These are phyloP conservation scores for Beroe ovata DNA, from an alignment of 37 sponge, comb jelly and placozoan genomes.

Conservation along the genomic window DNA sequence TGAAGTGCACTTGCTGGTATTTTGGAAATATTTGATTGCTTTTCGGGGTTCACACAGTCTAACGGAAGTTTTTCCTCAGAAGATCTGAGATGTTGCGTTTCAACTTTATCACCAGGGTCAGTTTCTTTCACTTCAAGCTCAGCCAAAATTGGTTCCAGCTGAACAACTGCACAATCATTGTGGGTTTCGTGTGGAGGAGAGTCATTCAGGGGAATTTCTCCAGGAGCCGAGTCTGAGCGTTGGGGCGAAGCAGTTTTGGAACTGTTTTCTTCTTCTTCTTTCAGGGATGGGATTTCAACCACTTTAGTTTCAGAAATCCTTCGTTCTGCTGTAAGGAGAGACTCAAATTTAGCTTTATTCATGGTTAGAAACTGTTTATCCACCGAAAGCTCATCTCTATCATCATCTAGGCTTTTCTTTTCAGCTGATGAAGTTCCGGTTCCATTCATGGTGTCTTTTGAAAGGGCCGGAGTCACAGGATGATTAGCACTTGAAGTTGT, in stretches of 20 bases:
- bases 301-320: background rate
- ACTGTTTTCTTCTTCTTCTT: background rate
- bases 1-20: background rate
- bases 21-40: background rate
- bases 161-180: too few relatives aligned
- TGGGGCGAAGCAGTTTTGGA: background rate
- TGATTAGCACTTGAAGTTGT: background rate
- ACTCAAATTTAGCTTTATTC: slow-evolving; percentile 8
- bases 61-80: background rate
- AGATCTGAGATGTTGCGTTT: too few relatives aligned
- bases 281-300: background rate
- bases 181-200: too few relatives aligned
- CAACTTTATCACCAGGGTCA: too few relatives aligned
- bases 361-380: background rate
- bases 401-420: background rate
- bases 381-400: background rate
- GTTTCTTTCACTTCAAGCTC: too few relatives aligned
- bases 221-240: background rate
- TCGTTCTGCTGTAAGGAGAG: background rate
- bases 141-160: too few relatives aligned
- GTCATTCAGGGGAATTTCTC: background rate
- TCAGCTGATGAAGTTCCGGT: background rate
- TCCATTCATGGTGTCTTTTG: background rate
- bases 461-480: background rate
- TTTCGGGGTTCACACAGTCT: background rate